Evolutionary conservation across 2,888 invertebrate species (phyloP), one percentile per base, ranked within the genome.

Genomic region (Tiphia femorata): DNA sequence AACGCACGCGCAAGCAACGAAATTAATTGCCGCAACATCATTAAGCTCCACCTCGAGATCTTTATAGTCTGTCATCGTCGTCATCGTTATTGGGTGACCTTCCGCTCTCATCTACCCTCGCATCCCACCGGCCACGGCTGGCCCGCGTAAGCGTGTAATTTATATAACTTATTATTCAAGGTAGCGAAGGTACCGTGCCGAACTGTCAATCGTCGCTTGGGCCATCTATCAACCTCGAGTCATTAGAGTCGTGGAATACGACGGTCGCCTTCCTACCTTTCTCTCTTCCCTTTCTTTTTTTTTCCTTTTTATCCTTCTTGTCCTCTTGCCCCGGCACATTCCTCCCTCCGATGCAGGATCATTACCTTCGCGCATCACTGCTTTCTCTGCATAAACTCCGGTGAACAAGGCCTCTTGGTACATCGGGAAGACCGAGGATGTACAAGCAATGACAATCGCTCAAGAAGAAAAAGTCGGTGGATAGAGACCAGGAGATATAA

Each of bases 101-200:
- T 27, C 1, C 21, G 50, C 29, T 48, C 48, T 62, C 54, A 58
- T 62, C 51, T n/a, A 2, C 7, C 27, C 29, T n/a, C 6, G 47
- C n/a, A n/a, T n/a, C 25, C 19, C 30, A 49, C 58, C 54, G 57
- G 33, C 29, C 16, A 23, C 17, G 23, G 25, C 40, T n/a, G 25
- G 27, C 6, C 46, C 29, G 29, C 23, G 46, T 30, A 44, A 47
- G 47, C 61, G 48, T 51, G 57, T 56, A 62, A 64, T 64, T 64
- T 64, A 62, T 65, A 51, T 63, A 57, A 65, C 60, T 65, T 65
- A 65, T 65, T 65, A 65, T 65, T 65, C 65, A 64, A 60, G 58
- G 54, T 49, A 51, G 52, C 40, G 23, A 47, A 23, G n/a, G 57
- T 49, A 60, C 53, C 48, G 29, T 48, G 56, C 44, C 60, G 43